These are phyloP conservation scores for Drosophila watanabei DNA, from an alignment of 1,140 invertebrate species.

Conservation along the genomic window DNA sequence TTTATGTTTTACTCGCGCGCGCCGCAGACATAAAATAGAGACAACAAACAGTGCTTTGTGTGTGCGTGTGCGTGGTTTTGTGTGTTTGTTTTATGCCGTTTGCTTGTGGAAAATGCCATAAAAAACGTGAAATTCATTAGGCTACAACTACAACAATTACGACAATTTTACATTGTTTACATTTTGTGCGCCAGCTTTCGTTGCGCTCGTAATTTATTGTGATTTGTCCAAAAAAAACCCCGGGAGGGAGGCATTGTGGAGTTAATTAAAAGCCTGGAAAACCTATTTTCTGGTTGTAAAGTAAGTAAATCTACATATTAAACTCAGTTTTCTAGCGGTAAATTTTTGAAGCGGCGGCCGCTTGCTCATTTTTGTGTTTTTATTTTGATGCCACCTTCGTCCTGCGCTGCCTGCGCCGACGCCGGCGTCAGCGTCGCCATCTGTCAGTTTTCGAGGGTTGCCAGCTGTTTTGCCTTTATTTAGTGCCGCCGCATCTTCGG, in stretches of 20 bases:
- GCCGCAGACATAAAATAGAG: conserved; percentile 62
- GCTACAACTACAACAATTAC: conserved; percentile 61
- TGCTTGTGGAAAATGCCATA: conserved; percentile 71
- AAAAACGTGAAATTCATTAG: conserved; percentile 66
- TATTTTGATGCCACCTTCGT: conserved; percentile 73
- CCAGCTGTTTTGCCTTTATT: conserved; percentile 66
- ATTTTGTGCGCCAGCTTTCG: conserved; percentile 73
- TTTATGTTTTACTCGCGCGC: conserved; percentile 80
- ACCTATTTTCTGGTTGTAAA: conserved; percentile 3
- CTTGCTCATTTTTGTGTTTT: conserved; percentile 52
- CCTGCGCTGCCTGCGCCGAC: conserved; percentile 53
- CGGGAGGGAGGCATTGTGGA: background rate
- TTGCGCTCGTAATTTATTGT: conserved; percentile 48
- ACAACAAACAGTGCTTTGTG: conserved; percentile 38
- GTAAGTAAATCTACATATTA: conserved; percentile 27
- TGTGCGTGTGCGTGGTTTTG: conserved; percentile 33
- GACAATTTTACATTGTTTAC: conserved; percentile 76
- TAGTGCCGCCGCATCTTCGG: conserved; percentile 50
- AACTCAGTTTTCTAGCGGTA: background rate
- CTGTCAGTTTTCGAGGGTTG: conserved; percentile 64
- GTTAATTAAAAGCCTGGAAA: conserved; percentile 25
- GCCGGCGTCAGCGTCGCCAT: conserved; percentile 54
- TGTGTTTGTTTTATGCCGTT: conserved; percentile 47
- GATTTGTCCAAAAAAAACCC: conserved; percentile 13
- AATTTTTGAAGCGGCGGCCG: conserved; percentile 11